These are phyloP conservation scores for Oegoconia quadripuncta DNA, from an alignment of 2,888 invertebrate genomes.

Conservation along the genomic window DNA sequence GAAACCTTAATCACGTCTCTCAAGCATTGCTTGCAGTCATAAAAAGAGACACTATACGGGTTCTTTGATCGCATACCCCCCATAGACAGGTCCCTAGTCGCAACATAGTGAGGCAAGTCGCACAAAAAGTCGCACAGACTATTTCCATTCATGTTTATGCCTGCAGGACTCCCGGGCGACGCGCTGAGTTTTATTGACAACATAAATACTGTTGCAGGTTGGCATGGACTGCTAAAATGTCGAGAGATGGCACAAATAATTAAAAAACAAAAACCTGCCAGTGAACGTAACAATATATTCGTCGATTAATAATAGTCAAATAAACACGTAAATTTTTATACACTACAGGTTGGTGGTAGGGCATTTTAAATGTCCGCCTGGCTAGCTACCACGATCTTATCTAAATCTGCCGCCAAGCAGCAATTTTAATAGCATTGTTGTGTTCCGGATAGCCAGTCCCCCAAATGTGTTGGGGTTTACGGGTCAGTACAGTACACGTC, in stretches of 20 bases:
- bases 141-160: slow-evolving; percentile 65
- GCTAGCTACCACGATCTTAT: too few relatives aligned
- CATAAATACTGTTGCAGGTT: slow-evolving; percentile 53
- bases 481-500: too few relatives aligned
- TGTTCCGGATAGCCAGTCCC: too few relatives aligned
- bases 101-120: not conserved
- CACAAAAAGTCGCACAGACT: slow-evolving; percentile 26
- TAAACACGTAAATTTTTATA: too few relatives aligned
- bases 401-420: too few relatives aligned
- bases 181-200: slow-evolving; percentile 64
- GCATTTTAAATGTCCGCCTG: too few relatives aligned
- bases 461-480: too few relatives aligned
- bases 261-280: slow-evolving; percentile 14
- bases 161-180: slow-evolving; percentile 46
- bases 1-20: not conserved
- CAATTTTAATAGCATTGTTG: too few relatives aligned
- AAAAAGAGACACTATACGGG: not conserved
- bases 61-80: not conserved
- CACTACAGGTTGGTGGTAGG: too few relatives aligned
- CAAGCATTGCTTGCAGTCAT: not conserved
- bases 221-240: slow-evolving; percentile 28
- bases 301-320: too few relatives aligned
- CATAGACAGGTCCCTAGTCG: not conserved
- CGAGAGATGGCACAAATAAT: slow-evolving; percentile 27
- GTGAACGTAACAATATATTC: too few relatives aligned